These are phyloP conservation scores for Sicus ferrugineus DNA, from an alignment of 2,888 invertebrate species.

Conservation along the genomic window DNA sequence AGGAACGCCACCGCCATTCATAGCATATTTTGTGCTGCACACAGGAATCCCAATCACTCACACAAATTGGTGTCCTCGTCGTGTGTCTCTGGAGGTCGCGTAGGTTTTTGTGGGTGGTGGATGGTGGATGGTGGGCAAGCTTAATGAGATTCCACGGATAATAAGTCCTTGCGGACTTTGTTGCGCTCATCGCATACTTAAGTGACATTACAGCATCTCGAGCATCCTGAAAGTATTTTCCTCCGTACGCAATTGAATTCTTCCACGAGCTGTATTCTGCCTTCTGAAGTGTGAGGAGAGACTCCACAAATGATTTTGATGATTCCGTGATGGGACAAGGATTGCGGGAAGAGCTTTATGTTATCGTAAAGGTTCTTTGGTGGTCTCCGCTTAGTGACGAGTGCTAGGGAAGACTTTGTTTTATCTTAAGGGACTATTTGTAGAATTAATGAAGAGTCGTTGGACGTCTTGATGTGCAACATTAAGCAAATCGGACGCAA, in stretches of 20 bases:
- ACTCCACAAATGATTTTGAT: constrained; percentile 14
- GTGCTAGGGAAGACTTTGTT: not conserved
- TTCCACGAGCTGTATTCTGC: not conserved
- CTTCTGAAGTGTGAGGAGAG: not conserved
- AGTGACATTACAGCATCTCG: constrained; percentile 16
- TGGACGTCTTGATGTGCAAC: not conserved
- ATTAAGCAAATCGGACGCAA: not conserved
- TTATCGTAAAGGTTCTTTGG: not conserved
- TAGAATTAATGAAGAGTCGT: not conserved
- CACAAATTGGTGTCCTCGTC: constrained; percentile 9
- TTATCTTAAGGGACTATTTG: no score
- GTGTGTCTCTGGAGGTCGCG: not conserved
- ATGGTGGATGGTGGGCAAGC: not conserved
- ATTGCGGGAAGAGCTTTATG: not conserved
- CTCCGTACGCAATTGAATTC: not conserved
- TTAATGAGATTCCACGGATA: not conserved
- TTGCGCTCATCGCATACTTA: constrained; percentile 1
- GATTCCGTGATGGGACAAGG: not conserved
- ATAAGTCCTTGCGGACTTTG: constrained; percentile 16
- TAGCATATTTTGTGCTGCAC: not conserved
- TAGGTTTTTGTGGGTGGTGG: not conserved
- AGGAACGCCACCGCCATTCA: not conserved
- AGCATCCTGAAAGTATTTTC: not conserved
- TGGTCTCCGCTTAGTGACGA: not conserved
- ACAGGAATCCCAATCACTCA: constrained; percentile 12